A percentile compares a stretch with the other conserved stretches of the same genome.
Conservation (phyloP, 2,888 invertebrate species). For the Monopis laevigella region DNA sequence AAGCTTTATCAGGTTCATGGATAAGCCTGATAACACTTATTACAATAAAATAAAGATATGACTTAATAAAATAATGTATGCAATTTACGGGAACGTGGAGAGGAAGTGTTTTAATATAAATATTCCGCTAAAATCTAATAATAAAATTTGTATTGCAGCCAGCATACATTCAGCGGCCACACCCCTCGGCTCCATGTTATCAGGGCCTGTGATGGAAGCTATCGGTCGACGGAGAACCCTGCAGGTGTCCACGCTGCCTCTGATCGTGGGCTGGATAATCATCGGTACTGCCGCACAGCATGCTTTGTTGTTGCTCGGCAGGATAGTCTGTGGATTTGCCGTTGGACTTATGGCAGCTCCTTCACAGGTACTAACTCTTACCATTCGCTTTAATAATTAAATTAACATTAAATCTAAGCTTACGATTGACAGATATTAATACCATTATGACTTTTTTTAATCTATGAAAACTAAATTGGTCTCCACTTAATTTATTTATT, state of each 20-base stretch:
- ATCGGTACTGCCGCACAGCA: slow-evolving; percentile 69
- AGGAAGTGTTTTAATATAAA: no score
- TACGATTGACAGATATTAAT: no score
- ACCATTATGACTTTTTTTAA: no score
- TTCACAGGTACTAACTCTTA: slow-evolving; percentile 80
- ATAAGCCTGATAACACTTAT: no score
- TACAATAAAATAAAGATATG: no score
- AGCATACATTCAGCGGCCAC: slow-evolving; percentile 83
- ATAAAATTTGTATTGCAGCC: no score
- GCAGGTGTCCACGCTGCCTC: slow-evolving; percentile 71
- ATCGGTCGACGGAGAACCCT: slow-evolving; percentile 74
- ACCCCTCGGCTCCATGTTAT: slow-evolving; percentile 76
- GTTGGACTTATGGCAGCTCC: slow-evolving; percentile 79
- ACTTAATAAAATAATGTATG: no score
- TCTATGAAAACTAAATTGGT: no score
- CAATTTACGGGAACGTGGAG: no score
- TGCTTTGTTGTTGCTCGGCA: slow-evolving; percentile 69
- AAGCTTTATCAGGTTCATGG: no score
- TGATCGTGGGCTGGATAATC: slow-evolving; percentile 74
- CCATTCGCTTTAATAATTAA: slow-evolving; percentile 12
- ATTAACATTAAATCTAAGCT: background rate
- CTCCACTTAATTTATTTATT: no score
- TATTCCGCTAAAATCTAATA: no score
- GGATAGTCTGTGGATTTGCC: slow-evolving; percentile 76
- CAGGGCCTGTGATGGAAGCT: slow-evolving; percentile 76